Base-by-base conservation (phyloP, 2,888 invertebrate genomes). In the Phortica okadai region DNA sequence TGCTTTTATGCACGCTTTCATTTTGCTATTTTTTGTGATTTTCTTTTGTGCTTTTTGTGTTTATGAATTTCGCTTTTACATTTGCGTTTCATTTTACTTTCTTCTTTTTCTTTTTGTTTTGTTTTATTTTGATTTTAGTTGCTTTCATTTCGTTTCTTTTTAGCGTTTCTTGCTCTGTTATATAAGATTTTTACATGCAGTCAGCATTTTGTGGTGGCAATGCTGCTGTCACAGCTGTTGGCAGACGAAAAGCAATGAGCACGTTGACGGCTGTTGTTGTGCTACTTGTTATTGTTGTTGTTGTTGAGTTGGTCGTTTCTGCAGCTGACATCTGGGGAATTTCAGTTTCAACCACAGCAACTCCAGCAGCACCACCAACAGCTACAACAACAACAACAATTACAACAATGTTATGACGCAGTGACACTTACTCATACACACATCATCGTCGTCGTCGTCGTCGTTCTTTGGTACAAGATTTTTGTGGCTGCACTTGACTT, bases 331-430 rank as follows among this genome's bases (percentile, higher is more conserved):
- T 44, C 25, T 69, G 45, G 7, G 69, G 21, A 69, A 69, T 50
- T 44, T 50, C 69, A 69, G 69, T 81, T 79, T 80, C 76, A 77
- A 74, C 79, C 79, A 45, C 58, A 75, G 69, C 70, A 72, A 69
- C 76, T 69, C 74, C 78, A 33, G 3, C 33, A 33, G 3, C 33
- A 33, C 33, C 33, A 33, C 3, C 33, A 4, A 33, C 33, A 33
- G 4, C 33, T 4, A 33, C 33, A 33, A 33, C 1, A 33, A 33
- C 33, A 33, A 33, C 33, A 3, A 33, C n/a, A 33, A 33, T 33
- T 33, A 33, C 33, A 33, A 33, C 33, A 33, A 33, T 33, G 33
- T 33, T 33, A 33, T 33, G 33, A 33, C 33, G 33, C 33, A 33
- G 33, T 33, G 1, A 33, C 33, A 33, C 81, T 78, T 82, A 79